Conservation (phyloP, 1,140 invertebrate species). For the Drosophila murphyi region DNA sequence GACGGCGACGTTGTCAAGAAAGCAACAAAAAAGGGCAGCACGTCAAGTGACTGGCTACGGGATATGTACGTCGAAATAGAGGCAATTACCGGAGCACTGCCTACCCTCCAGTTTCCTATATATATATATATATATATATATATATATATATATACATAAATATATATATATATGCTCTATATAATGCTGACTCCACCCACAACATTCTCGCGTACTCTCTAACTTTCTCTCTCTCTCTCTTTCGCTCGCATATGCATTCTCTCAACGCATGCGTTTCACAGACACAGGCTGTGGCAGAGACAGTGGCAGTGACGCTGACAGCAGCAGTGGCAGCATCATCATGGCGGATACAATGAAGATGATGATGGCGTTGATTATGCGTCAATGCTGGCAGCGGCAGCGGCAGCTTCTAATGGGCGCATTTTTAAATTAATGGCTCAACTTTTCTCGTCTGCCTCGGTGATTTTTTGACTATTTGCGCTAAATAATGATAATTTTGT, state of each 20-base stretch:
- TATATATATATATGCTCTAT: constrained; percentile 27
- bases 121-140: constrained; percentile 13
- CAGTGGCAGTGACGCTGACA: not conserved
- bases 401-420: constrained; percentile 54
- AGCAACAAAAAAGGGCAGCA: constrained; percentile 41
- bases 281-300: not conserved
- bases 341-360: constrained; percentile 45
- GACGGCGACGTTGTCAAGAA: constrained; percentile 30
- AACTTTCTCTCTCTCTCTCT: constrained; percentile 1
- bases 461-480: constrained; percentile 54
- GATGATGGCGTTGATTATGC: constrained; percentile 58
- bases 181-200: constrained; percentile 68
- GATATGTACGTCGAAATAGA: constrained; percentile 74
- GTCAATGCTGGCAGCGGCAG: constrained; percentile 21
- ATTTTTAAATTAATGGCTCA: constrained; percentile 64
- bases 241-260: constrained; percentile 12
- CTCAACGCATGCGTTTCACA: constrained; percentile 55
- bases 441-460: constrained; percentile 41
- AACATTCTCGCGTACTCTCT: constrained; percentile 25
- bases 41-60: constrained; percentile 59
- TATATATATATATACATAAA: not conserved
- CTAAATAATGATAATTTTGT: constrained; percentile 61
- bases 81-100: constrained; percentile 69
- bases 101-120: constrained; percentile 20
- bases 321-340: constrained; percentile 30